Percentiles rank a stretch among this genome's conserved stretches.
Conservation (phyloP, 1,140 invertebrate species). For the Atta texana region DNA sequence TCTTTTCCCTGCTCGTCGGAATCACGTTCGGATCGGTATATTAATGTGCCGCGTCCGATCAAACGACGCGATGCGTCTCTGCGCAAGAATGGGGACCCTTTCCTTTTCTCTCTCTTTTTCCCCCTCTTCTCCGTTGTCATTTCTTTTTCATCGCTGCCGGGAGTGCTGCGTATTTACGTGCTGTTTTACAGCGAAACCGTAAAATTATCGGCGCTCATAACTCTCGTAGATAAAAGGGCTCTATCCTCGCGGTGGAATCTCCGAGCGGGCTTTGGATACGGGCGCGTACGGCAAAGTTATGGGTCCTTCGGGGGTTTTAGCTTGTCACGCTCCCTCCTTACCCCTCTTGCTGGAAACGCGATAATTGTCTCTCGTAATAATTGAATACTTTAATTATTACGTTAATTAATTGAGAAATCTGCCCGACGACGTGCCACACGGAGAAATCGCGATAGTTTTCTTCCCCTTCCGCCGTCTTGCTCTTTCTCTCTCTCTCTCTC, state of each 20-base stretch:
- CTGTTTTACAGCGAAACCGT: conserved; percentile 51
- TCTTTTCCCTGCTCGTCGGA: not conserved
- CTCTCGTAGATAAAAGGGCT: conserved; percentile 62
- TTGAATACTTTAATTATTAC: conserved; percentile 71
- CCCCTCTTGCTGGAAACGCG: not conserved
- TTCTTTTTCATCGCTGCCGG: conserved; percentile 31
- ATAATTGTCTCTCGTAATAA: conserved; percentile 66
- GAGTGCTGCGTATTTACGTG: conserved; percentile 50
- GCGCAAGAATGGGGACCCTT: not conserved
- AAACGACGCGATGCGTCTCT: not conserved
- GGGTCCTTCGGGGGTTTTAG: conserved; percentile 54
- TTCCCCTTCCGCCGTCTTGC: not conserved
- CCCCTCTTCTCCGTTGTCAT: not conserved
- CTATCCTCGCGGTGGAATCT: conserved; percentile 49
- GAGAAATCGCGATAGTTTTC: not conserved
- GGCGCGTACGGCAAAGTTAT: conserved; percentile 56
- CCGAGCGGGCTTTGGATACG: conserved; percentile 47
- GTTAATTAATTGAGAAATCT: conserved; percentile 64
- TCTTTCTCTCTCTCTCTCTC: not conserved
- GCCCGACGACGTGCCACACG: conserved; percentile 13
- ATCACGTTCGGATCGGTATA: conserved; percentile 22
- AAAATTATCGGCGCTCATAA: conserved; percentile 64
- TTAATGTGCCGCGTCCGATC: conserved; percentile 17
- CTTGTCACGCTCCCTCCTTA: conserved; percentile 30
- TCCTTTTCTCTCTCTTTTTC: not conserved